Conservation (phyloP, 2,888 invertebrate species). For the Tetrapedia diversipes region DNA sequence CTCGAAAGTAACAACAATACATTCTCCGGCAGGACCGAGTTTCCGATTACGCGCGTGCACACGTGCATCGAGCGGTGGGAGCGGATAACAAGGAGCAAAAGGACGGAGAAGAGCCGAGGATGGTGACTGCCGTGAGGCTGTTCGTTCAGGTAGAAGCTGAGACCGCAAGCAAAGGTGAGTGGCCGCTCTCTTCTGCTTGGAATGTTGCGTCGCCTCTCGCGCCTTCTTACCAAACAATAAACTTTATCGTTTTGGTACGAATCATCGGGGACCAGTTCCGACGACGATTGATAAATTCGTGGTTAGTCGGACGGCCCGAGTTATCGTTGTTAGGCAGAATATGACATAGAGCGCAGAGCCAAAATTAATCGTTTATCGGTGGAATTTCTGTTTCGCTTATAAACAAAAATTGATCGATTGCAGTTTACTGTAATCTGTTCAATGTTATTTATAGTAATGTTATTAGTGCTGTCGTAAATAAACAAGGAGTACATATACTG, state of each 20-base stretch:
- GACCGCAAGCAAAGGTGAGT: constrained; percentile 68
- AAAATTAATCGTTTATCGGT: no score
- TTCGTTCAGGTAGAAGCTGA: constrained; percentile 65
- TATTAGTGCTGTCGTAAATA: no score
- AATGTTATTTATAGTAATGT: no score
- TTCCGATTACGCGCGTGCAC: constrained; percentile 55
- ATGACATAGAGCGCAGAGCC: no score
- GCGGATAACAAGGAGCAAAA: constrained; percentile 19
- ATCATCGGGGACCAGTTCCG: constrained; percentile 3
- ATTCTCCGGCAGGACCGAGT: constrained; percentile 40
- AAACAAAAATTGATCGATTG: no score
- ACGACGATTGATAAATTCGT: neutral
- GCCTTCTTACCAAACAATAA: constrained; percentile 34
- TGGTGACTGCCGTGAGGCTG: constrained; percentile 54
- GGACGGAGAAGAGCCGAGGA: constrained; percentile 27
- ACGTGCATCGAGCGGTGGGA: constrained; percentile 18
- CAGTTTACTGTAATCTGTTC: no score
- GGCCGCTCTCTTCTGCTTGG: constrained; percentile 67
- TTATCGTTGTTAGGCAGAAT: no score
- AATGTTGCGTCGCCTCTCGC: constrained; percentile 67
- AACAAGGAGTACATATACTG: no score
- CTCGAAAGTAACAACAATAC: neutral
- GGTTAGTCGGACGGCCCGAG: neutral
- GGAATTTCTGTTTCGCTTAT: no score
- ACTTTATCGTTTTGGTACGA: constrained; percentile 31